These are phyloP conservation scores for Philereme vetulata DNA, from an alignment of 2,888 invertebrate species.

Conservation along the genomic window DNA sequence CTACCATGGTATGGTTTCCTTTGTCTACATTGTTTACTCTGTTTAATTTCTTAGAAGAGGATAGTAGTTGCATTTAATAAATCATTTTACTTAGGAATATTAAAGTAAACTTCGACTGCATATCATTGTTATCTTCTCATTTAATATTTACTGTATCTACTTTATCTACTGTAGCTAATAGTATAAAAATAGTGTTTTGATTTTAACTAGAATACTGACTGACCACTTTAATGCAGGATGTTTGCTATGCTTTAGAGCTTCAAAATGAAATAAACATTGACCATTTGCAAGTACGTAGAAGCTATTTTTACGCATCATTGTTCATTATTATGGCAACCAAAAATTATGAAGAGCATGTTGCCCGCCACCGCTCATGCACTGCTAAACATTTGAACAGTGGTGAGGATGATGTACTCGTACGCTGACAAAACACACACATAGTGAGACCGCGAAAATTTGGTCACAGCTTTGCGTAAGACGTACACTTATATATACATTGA, in stretches of 20 bases:
- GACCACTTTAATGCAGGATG: conserved; percentile 24
- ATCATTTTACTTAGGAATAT: conserved; percentile 43
- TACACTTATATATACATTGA: neutral
- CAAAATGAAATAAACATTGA: conserved; percentile 27
- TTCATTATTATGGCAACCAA: conserved; percentile 41
- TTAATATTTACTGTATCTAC: conserved; percentile 19
- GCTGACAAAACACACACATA: conserved; percentile 18
- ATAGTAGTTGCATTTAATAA: conserved; percentile 60
- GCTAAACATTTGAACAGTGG: conserved; percentile 13
- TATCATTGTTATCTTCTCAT: conserved; percentile 28
- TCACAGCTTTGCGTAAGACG: conserved; percentile 26
- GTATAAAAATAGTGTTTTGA: conserved; percentile 29
- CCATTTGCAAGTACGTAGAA: conserved; percentile 26
- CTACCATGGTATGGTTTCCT: conserved; percentile 84
- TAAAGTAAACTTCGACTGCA: conserved; percentile 20
- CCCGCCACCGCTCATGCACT: conserved; percentile 42
- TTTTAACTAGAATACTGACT: conserved; percentile 24
- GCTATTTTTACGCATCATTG: conserved; percentile 37
- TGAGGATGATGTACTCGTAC: conserved; percentile 5
- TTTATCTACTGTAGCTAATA: conserved; percentile 28
- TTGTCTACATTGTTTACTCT: conserved; percentile 74
- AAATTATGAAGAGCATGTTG: conserved; percentile 53
- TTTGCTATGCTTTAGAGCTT: conserved; percentile 35
- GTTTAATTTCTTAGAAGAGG: conserved; percentile 66
- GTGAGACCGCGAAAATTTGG: conserved; percentile 11